These are phyloP conservation scores for Colostygia pectinataria DNA, from an alignment of 2,888 invertebrate species.

Conservation along the genomic window DNA sequence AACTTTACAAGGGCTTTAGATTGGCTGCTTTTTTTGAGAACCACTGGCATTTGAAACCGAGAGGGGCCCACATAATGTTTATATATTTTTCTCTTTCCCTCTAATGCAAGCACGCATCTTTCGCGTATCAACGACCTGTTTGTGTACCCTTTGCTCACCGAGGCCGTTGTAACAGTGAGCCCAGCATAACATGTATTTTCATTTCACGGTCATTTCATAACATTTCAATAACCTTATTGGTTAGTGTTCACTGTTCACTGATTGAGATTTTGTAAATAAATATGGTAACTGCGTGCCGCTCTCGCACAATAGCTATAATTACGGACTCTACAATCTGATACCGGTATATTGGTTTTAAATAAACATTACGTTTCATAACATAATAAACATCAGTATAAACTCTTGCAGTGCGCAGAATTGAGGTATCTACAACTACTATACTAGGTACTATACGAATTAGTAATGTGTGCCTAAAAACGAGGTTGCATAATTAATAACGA, in stretches of 20 bases:
- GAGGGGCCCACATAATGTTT: constrained; percentile 62
- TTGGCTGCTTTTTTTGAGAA: constrained; percentile 43
- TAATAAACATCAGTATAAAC: background rate
- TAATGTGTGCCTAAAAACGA: too few relatives aligned
- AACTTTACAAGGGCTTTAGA: background rate
- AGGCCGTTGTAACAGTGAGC: constrained; percentile 62
- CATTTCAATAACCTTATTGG: constrained; percentile 60
- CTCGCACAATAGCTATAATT: constrained; percentile 44
- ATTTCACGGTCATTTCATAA: constrained; percentile 78
- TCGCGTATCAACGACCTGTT: constrained; percentile 77
- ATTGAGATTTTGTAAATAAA: constrained; percentile 57
- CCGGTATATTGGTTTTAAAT: constrained; percentile 31
- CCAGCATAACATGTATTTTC: constrained; percentile 65
- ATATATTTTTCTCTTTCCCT: constrained; percentile 60
- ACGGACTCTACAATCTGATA: constrained; percentile 35
- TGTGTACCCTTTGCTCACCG: constrained; percentile 60
- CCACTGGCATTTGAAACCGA: constrained; percentile 48
- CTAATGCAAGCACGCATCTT: constrained; percentile 59
- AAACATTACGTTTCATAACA: constrained; percentile 6
- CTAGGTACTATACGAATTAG: too few relatives aligned
- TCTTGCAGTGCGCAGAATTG: too few relatives aligned
- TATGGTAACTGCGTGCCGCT: constrained; percentile 38
- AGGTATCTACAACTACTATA: too few relatives aligned
- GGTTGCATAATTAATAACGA: too few relatives aligned
- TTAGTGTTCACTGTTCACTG: constrained; percentile 42